Percentiles rank a stretch among this genome's conserved stretches.
Conservation (phyloP, 2,888 invertebrate genomes). For the Dryobotodes eremita region DNA sequence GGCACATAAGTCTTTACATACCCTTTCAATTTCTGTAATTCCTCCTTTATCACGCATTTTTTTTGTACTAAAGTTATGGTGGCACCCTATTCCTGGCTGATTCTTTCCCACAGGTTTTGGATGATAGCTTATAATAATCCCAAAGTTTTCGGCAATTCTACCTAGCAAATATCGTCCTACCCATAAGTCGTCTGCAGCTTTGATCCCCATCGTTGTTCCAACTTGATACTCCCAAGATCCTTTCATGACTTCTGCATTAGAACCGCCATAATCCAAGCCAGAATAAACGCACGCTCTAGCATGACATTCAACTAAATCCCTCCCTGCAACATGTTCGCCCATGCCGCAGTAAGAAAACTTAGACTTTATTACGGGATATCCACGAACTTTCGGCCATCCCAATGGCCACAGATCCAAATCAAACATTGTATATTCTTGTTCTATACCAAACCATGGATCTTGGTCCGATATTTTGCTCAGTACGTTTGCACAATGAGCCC, state of each 20-base stretch:
- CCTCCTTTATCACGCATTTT: constrained; percentile 95
- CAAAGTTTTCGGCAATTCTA: constrained; percentile 96
- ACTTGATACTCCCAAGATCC: constrained; percentile 98
- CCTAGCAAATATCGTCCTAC: constrained; percentile 95
- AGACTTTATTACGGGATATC: constrained; percentile 95
- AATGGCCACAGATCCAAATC: constrained; percentile 96
- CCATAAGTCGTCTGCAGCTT: constrained; percentile 96
- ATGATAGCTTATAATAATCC: constrained; percentile 92
- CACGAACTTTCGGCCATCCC: constrained; percentile 98
- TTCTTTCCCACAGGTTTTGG: constrained; percentile 95
- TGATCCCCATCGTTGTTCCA: constrained; percentile 97
- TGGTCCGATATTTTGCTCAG: constrained; percentile 89
- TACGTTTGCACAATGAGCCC: constrained; percentile 92
- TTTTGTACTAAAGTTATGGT: constrained; percentile 97
- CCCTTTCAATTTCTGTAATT: constrained; percentile 94
- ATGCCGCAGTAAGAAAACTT: constrained; percentile 97
- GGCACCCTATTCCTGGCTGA: constrained; percentile 97
- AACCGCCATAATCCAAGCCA: constrained; percentile 97
- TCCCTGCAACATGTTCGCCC: constrained; percentile 97
- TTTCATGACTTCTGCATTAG: constrained; percentile 99
- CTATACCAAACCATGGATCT: constrained; percentile 97
- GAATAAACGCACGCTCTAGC: constrained; percentile 96
- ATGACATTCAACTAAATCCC: constrained; percentile 98
- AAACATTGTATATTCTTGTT: constrained; percentile 97
- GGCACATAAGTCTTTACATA: constrained; percentile 93